Evolutionary conservation across 1,140 invertebrate species (phyloP).

Genomic region (Cepaea nemoralis): DNA sequence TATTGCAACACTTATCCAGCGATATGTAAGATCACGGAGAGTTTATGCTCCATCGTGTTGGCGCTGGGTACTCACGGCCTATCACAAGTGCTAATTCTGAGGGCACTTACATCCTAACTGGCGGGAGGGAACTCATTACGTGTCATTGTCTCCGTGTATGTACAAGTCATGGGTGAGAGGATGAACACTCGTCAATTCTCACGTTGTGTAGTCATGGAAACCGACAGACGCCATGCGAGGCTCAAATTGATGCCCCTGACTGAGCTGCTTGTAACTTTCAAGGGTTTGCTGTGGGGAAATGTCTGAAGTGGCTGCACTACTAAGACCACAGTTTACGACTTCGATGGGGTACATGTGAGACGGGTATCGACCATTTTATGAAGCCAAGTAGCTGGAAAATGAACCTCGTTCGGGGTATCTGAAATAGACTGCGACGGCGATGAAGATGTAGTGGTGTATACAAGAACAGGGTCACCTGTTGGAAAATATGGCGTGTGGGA

Average conservation of each 20-base stretch:
- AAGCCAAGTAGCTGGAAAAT: background rate
- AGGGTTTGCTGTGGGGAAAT: background rate
- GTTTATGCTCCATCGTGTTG: no score
- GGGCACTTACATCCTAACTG: background rate
- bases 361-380: slow-evolving; percentile 1
- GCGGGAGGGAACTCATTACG: background rate
- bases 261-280: background rate
- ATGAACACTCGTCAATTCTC: background rate
- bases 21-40: no score
- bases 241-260: background rate
- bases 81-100: background rate
- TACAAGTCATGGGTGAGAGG: background rate
- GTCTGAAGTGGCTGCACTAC: background rate
- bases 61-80: no score
- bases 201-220: slow-evolving; percentile 6
- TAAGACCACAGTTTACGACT: background rate
- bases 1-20: no score
- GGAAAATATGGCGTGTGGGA: background rate
- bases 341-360: background rate
- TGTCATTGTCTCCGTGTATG: background rate
- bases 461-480: background rate
- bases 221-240: background rate
- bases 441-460: background rate
- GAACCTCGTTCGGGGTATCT: background rate
- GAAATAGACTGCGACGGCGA: background rate